Conservation (phyloP, 2,797 vertebrate genomes). For the Crocidura indochinensis region DNA sequence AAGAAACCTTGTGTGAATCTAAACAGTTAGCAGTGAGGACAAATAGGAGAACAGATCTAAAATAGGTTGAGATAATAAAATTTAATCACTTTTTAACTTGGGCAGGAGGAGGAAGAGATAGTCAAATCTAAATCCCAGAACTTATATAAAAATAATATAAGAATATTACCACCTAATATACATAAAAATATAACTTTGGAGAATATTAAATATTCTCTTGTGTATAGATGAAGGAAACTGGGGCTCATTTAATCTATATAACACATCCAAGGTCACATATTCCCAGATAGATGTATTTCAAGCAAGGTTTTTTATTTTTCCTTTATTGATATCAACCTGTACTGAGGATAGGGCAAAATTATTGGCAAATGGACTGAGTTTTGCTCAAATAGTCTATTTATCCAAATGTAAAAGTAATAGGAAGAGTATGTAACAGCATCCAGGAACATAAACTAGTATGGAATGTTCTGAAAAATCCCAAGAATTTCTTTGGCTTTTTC, state of each 20-base stretch:
- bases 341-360: not conserved
- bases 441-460: constrained; percentile 48
- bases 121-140: constrained; percentile 29
- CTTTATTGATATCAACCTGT: fast-evolving
- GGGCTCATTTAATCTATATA: constrained; percentile 30
- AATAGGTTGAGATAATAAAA: not conserved
- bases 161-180: constrained; percentile 29
- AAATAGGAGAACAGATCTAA: constrained; percentile 16
- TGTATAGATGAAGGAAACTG: not conserved
- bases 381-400: constrained; percentile 43
- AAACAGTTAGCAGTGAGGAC: not conserved
- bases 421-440: constrained; percentile 14
- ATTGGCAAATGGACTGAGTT: not conserved
- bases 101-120: not conserved
- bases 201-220: constrained; percentile 11
- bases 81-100: not conserved
- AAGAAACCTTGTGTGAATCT: not conserved
- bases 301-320: not conserved
- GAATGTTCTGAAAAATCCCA: constrained; percentile 66
- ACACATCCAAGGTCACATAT: not conserved
- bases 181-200: not conserved
- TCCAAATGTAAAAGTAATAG: constrained; percentile 30
- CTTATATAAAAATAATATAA: not conserved
- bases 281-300: not conserved
- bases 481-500: constrained; percentile 67